phyloP scores from a whole-genome alignment of 2,113 vertebrate species.

The Ameiurus melas region DNA sequence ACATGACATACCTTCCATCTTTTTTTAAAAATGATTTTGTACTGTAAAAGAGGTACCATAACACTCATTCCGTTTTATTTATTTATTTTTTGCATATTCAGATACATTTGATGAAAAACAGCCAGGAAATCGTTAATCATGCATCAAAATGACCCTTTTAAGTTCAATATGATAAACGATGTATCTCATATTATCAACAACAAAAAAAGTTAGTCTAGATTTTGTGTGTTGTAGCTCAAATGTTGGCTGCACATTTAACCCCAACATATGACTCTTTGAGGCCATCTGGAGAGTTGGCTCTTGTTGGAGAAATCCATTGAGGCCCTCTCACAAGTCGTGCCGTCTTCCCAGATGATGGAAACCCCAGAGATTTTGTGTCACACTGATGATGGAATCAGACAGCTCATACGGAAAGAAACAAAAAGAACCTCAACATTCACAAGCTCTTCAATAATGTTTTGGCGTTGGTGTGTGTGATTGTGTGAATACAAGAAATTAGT shows the following conservation, averaged over 20 bases:
- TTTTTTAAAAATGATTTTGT: neutral
- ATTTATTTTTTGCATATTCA: neutral
- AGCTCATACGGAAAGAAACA: slow-evolving; percentile 48
- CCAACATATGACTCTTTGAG: slow-evolving; percentile 55
- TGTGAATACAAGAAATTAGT: neutral
- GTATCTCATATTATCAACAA: slow-evolving; percentile 47
- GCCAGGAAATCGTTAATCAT: slow-evolving; percentile 44
- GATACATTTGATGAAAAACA: neutral
- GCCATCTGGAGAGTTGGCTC: slow-evolving; percentile 62
- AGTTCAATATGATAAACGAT: slow-evolving; percentile 42
- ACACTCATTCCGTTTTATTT: neutral
- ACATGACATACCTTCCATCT: neutral
- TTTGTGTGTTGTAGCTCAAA: slow-evolving; percentile 45
- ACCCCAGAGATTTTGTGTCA: slow-evolving; percentile 54
- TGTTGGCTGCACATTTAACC: slow-evolving; percentile 54
- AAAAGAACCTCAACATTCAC: slow-evolving; percentile 59
- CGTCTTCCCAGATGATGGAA: slow-evolving; percentile 58
- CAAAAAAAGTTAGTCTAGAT: no score
- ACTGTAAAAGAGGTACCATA: neutral
- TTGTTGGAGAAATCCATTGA: slow-evolving; percentile 50
- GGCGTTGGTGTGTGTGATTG: neutral
- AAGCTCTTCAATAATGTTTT: neutral
- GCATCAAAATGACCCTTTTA: slow-evolving; percentile 53
- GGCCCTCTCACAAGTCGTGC: slow-evolving; percentile 41
- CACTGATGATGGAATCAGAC: slow-evolving; percentile 53